Evolutionary conservation across 2,113 vertebrate species (phyloP).

Genomic region (Alouatta palliata): DNA sequence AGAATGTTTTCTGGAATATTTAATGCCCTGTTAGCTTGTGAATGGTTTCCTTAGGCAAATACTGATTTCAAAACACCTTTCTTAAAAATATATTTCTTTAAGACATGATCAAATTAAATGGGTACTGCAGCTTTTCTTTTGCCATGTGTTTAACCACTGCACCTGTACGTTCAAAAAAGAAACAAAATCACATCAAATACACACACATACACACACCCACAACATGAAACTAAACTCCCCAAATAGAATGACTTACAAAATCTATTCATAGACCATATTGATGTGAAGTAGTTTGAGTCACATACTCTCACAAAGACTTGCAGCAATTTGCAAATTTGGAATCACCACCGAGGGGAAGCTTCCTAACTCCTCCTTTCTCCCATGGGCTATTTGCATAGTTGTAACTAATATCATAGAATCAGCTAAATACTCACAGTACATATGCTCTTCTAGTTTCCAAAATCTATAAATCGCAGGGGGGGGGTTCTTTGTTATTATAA

Average conservation of each 20-base stretch:
- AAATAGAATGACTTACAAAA: background rate
- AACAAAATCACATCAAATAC: background rate
- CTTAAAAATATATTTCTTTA: slow-evolving; percentile 11
- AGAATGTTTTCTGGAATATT: slow-evolving; percentile 59
- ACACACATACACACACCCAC: background rate
- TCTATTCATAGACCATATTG: background rate
- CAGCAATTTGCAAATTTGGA: slow-evolving; percentile 29
- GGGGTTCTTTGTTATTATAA: background rate
- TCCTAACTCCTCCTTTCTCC: background rate
- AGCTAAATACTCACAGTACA: background rate
- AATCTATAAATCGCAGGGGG: background rate
- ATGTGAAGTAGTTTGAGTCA: background rate
- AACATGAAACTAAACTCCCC: background rate
- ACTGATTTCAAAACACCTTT: background rate
- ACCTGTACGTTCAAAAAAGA: background rate
- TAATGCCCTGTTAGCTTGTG: background rate
- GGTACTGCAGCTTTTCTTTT: background rate
- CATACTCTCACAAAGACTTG: background rate
- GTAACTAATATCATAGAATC: slow-evolving; percentile 34
- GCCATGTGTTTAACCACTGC: background rate
- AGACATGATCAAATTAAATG: background rate
- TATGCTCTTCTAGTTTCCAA: background rate
- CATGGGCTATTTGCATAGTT: background rate
- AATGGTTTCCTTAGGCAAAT: slow-evolving; percentile 29
- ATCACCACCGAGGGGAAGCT: background rate